Evolutionary conservation across 2,888 invertebrate species (phyloP), one percentile per base, ranked within the genome.

Genomic region (Idaea straminata): DNA sequence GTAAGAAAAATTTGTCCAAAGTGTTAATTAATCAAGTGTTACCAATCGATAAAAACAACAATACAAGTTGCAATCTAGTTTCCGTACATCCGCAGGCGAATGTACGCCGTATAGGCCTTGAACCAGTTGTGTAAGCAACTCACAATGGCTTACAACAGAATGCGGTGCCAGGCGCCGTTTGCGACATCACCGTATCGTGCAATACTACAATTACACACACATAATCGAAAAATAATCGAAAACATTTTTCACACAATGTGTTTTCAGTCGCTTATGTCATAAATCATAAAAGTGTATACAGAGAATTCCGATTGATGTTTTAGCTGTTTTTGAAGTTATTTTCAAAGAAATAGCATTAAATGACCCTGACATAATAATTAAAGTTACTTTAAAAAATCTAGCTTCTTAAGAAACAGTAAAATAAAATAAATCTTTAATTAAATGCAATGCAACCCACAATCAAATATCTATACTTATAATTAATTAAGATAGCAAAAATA

Each of bases 51-150:
- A 47, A 47, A 25, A 47, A 47, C 47, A 47, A 47, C 47, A 72
- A 72, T 72, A 73, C 67, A 66, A 67, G 67, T 68, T 70, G 76
- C 76, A 82, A 72, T 80, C 77, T 84, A 85, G 86, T 90, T 89
- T 89, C 88, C 90, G 88, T 78, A 89, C 87, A 90, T 91, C 91
- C 90, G 89, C 81, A 78, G 89, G 88, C 90, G 88, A 91, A 87
- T 86, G 92, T 86, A 88, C 86, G 85, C 82, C 78, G 83, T 84
- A 83, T 79, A 83, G 90, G 90, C 92, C 92, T 92, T 92, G 92
- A 91, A 90, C 91, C 91, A 92, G 79, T 92, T 92, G 92, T 86
- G 91, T 89, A 91, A 92, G 86, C 83, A 78, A 68, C 78, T 82
- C 82, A 91, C 91, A 90, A 91, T 91, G 83, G 88, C 85, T 92